These are phyloP conservation scores for Phalacrocorax brasilianus DNA, from an alignment of 2,113 vertebrate genomes.

Conservation along the genomic window DNA sequence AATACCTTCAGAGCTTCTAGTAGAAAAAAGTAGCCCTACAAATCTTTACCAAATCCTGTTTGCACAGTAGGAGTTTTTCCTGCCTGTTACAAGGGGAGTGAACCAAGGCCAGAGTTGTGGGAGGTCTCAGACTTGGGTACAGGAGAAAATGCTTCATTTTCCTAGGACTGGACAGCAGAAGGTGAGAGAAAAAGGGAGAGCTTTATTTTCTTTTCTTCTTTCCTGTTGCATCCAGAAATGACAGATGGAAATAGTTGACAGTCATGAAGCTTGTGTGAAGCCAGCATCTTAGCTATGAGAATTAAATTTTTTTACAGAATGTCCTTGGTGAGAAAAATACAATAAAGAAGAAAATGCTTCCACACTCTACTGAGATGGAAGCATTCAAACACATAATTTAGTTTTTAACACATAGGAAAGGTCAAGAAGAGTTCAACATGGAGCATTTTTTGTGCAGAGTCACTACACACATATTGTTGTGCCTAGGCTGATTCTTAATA, in stretches of 20 bases:
- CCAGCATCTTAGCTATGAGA: background rate
- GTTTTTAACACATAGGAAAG: background rate
- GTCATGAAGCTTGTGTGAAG: background rate
- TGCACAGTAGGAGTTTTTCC: background rate
- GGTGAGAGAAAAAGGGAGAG: background rate
- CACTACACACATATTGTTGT: background rate
- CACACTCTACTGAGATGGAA: background rate
- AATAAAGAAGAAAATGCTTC: background rate
- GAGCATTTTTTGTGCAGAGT: background rate
- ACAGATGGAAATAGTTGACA: background rate
- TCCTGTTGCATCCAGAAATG: background rate
- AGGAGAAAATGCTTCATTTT: background rate
- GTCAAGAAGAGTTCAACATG: background rate
- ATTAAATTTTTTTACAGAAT: background rate
- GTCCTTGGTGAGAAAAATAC: background rate
- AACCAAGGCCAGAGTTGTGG: background rate
- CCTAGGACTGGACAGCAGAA: background rate
- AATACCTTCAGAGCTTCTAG: background rate
- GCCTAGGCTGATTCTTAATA: background rate
- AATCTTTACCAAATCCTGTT: background rate
- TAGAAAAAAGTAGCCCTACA: background rate
- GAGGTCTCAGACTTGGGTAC: rapidly evolving
- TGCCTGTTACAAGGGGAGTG: background rate
- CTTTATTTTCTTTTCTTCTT: background rate
- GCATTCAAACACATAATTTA: background rate